These are phyloP conservation scores for Oreochromis mossambicus DNA, from an alignment of 2,797 vertebrate species.

Conservation along the genomic window DNA sequence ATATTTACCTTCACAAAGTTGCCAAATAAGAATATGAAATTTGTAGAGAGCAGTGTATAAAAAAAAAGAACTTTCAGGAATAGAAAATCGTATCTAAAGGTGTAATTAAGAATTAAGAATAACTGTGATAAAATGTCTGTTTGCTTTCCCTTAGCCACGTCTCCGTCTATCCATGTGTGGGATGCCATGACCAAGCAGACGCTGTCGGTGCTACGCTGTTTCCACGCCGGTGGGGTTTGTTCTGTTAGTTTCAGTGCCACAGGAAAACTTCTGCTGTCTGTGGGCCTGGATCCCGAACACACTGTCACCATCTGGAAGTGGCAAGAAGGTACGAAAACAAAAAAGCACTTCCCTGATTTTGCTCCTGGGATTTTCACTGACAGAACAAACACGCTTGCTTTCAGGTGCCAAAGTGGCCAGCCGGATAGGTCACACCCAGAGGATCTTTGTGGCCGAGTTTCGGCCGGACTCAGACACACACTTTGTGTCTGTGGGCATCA, in stretches of 20 bases:
- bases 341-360: background rate
- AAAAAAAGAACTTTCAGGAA: background rate
- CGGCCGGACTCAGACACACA: conserved; percentile 96
- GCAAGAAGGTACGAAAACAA: conserved; percentile 88
- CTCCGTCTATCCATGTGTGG: conserved; percentile 96
- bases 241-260: conserved; percentile 98
- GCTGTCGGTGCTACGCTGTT: conserved; percentile 89
- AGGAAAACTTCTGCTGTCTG: conserved; percentile 91
- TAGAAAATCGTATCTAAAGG: background rate
- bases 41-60: background rate
- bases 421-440: conserved; percentile 88
- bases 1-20: background rate
- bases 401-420: conserved; percentile 95
- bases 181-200: conserved; percentile 96
- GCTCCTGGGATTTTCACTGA: background rate
- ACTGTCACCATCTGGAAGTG: conserved; percentile 98
- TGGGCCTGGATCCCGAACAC: conserved; percentile 92
- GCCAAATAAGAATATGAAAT: background rate
- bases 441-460: conserved; percentile 98
- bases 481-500: conserved; percentile 97
- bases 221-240: conserved; percentile 91
- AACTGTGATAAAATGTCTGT: background rate
- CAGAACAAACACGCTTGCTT: background rate
- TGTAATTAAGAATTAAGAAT: background rate
- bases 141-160: conserved; percentile 78